These are phyloP conservation scores for Eulithis testata DNA, from an alignment of 2,888 invertebrate species.

Conservation along the genomic window DNA sequence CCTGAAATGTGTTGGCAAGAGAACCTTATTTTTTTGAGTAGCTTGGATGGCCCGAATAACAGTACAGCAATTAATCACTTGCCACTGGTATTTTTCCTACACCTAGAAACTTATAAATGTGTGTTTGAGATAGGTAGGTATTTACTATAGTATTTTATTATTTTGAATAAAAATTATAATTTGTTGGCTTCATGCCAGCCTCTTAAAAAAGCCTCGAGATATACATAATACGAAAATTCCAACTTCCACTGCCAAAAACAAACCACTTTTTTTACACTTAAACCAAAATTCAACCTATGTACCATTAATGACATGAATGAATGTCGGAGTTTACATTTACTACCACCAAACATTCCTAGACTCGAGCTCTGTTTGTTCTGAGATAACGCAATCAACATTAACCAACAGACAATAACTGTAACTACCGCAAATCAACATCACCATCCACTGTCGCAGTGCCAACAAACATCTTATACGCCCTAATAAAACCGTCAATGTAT, in stretches of 20 bases:
- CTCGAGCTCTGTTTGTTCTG: slow-evolving; percentile 26
- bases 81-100: no score
- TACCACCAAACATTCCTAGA: slow-evolving; percentile 21
- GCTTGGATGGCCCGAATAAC: background rate
- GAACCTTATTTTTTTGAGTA: slow-evolving; percentile 9
- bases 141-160: background rate
- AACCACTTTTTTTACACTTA: background rate
- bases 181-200: background rate
- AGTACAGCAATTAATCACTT: no score
- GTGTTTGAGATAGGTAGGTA: no score
- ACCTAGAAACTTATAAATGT: no score
- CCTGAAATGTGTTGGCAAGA: slow-evolving; percentile 9
- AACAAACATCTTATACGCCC: slow-evolving; percentile 29
- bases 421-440: slow-evolving; percentile 34
- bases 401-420: slow-evolving; percentile 23
- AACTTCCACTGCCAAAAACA: background rate
- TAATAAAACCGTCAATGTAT: slow-evolving; percentile 25
- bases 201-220: background rate
- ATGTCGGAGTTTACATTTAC: slow-evolving; percentile 17
- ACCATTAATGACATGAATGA: slow-evolving; percentile 8
- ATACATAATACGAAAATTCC: background rate
- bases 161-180: background rate
- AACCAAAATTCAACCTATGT: slow-evolving; percentile 5
- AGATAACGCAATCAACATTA: slow-evolving; percentile 36
- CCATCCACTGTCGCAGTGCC: slow-evolving; percentile 28